Percentiles rank a stretch among this genome's conserved stretches.
phyloP scores from a whole-genome alignment of 2,797 vertebrate species.

The Sebastes minor region DNA sequence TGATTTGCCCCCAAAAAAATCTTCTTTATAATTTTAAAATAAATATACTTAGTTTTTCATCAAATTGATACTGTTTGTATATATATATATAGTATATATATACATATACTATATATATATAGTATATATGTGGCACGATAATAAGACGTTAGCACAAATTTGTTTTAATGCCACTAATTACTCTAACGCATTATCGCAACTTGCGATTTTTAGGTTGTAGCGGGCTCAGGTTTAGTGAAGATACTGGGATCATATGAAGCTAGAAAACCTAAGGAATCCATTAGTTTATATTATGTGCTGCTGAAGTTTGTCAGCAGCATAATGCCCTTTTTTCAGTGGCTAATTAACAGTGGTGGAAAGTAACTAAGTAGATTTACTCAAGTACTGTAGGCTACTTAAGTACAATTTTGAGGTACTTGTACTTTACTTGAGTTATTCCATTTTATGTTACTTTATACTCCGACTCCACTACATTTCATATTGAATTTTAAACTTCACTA shows the following conservation, averaged over 20 bases:
- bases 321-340: not conserved
- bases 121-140: no score
- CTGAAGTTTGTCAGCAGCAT: not conserved
- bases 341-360: not conserved
- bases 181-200: no score
- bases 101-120: no score
- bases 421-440: not conserved
- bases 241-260: no score
- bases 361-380: not conserved
- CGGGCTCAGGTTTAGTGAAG: no score
- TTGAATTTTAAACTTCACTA: not conserved
- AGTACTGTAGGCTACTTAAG: not conserved
- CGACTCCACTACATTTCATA: not conserved
- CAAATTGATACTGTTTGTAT: accelerated
- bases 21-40: not conserved
- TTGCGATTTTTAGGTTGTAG: no score
- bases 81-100: no score
- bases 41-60: not conserved
- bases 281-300: not conserved
- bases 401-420: not conserved
- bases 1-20: no score
- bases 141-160: no score
- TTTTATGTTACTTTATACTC: not conserved
- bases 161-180: no score
- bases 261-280: accelerated